Evolutionary conservation across 2,113 vertebrate genomes (phyloP).

Genomic region (Cygnus buccinator): DNA sequence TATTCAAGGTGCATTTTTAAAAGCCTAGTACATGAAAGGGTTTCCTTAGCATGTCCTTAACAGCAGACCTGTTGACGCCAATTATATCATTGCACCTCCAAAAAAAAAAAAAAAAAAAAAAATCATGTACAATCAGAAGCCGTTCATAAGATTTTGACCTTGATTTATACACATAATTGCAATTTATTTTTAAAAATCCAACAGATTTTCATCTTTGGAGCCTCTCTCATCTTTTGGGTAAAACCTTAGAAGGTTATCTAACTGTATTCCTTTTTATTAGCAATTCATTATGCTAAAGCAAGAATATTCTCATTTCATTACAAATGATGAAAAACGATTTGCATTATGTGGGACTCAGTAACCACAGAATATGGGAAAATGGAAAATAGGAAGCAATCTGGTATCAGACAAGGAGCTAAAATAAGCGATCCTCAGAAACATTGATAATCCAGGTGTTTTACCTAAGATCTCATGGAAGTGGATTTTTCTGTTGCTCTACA

Average conservation of each 20-base stretch:
- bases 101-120: not conserved
- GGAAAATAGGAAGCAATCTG: not conserved
- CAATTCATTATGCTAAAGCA: not conserved
- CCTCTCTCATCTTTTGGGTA: not conserved
- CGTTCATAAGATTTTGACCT: not conserved
- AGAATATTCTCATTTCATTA: conserved; percentile 7
- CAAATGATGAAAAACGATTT: conserved; percentile 5
- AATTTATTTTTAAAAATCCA: conserved; percentile 10
- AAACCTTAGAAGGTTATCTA: not conserved
- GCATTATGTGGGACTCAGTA: not conserved
- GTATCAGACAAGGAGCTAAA: not conserved
- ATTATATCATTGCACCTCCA: not conserved
- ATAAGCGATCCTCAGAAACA: not conserved
- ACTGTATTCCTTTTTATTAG: not conserved
- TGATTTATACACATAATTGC: not conserved
- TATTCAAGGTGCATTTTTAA: not conserved
- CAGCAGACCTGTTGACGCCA: not conserved
- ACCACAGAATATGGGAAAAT: not conserved
- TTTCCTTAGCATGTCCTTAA: not conserved
- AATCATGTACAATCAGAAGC: not conserved
- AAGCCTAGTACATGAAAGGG: not conserved
- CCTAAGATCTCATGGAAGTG: not conserved
- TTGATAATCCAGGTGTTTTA: not conserved
- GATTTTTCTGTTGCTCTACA: not conserved
- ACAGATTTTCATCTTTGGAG: not conserved